A percentile compares a stretch with the other conserved stretches of the same genome.
Evolutionary conservation across 2,888 invertebrate species (phyloP).

Genomic region (Pollenia griseotomentosa): DNA sequence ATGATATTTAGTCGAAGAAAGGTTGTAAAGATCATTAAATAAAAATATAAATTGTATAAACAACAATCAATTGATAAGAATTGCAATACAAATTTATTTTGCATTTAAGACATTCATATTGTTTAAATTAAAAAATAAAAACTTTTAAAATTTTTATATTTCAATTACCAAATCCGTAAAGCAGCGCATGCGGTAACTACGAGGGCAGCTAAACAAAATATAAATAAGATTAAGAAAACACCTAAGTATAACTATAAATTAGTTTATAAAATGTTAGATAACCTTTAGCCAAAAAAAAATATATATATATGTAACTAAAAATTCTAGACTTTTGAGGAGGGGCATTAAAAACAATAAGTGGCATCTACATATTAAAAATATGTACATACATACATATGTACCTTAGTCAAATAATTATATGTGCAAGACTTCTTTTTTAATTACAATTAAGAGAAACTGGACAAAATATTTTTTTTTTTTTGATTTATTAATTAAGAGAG

Average conservation of each 20-base stretch:
- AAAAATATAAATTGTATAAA: constrained; percentile 12
- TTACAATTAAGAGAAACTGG: too few species aligned
- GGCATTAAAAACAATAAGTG: constrained; percentile 9
- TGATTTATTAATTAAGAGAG: too few species aligned
- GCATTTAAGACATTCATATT: constrained; percentile 12
- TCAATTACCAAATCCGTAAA: neutral
- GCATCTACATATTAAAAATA: neutral
- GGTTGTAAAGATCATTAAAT: constrained; percentile 47
- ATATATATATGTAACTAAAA: neutral
- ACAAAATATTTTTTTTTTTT: too few species aligned
- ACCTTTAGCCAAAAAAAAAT: constrained; percentile 37
- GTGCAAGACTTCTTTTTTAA: too few species aligned
- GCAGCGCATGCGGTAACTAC: neutral
- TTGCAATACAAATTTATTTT: constrained; percentile 43
- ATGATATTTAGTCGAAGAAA: constrained; percentile 53
- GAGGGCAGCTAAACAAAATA: neutral
- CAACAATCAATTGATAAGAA: constrained; percentile 52
- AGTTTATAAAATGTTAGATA: constrained; percentile 28
- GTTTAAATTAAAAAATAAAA: constrained; percentile 9
- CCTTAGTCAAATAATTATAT: too few species aligned
- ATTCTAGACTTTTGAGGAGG: constrained; percentile 51
- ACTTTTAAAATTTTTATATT: constrained; percentile 4
- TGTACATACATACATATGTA: neutral
- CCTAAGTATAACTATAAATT: constrained; percentile 19
- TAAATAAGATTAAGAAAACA: constrained; percentile 13